Evolutionary conservation across 2,797 vertebrate species (phyloP), one percentile per base, ranked within the genome.

Genomic region (Alectoris magna): DNA sequence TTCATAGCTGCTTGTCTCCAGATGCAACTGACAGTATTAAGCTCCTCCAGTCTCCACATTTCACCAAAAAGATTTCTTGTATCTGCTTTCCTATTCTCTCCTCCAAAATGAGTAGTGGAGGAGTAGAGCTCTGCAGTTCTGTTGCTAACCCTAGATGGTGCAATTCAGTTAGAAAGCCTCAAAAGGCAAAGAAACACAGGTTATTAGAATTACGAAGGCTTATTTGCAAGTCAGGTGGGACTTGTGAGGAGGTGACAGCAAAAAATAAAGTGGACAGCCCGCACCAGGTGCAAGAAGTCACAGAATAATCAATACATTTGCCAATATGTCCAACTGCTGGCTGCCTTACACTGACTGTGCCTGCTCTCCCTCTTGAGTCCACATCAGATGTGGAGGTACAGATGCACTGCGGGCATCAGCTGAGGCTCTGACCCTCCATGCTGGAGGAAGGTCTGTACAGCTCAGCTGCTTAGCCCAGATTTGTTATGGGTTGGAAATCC

Each of bases 101-200:
- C 24, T 55, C 17, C 23, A 38, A 22, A 51, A 60, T 26, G 46
- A 27, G 44, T 3, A 5, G 62, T 12, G n/a, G 46, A 14, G 22
- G 11, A 59, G 11, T 26, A 34, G 3, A 31, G 5, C 36, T 38
- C 39, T 48, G 70, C 91, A 44, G 41, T n/a, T 75, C 26, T 36
- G 58, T 11, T 19, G 11, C 69, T 15, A 44, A 78, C 89, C 59
- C 79, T 95, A 96, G 96, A 63, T 95, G 95, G 94, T 84, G 94
- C 96, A 55, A 59, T 91, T 92, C 49, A 48, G 59, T 80, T 49
- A 55, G 44, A 53, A 74, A 96, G 31, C 74, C 63, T 53, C 39
- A 11, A 38, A 31, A 59, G 24, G 53, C 22, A 10, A 39, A 63
- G n/a, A 9, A 53, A 6, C 31, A 2, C 26, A 10, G 38, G 6